Evolutionary conservation across 2,888 invertebrate genomes (phyloP).

Genomic region (Trissonchulus sp.): DNA sequence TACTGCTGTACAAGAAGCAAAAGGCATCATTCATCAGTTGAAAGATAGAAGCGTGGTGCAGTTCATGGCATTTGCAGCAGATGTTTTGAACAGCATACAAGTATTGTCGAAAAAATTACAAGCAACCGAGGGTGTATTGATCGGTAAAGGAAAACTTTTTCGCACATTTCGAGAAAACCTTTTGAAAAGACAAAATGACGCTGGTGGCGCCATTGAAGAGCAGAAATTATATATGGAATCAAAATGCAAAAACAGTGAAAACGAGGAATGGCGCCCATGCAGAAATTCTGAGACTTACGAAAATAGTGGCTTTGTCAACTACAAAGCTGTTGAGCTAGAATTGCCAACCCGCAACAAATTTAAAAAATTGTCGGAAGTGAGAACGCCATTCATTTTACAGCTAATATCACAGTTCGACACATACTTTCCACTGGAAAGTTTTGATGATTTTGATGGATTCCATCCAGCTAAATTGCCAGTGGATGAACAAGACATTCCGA

Average conservation of each 20-base stretch:
- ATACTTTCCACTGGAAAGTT: not conserved
- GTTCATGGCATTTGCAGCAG: not conserved
- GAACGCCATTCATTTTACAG: too few species aligned
- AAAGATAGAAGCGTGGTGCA: not conserved
- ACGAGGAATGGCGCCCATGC: not conserved
- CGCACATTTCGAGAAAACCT: not conserved
- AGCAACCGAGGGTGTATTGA: not conserved
- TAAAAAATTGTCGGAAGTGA: not conserved
- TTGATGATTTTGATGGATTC: not conserved
- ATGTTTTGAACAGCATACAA: not conserved
- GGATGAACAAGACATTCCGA: not conserved
- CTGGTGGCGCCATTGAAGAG: not conserved
- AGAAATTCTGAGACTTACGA: too few species aligned
- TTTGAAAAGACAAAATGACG: not conserved
- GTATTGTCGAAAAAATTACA: not conserved
- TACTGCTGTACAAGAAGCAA: not conserved
- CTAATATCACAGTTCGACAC: not conserved
- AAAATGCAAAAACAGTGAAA: too few species aligned
- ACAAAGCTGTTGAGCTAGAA: not conserved
- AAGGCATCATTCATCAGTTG: not conserved
- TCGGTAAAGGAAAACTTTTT: not conserved
- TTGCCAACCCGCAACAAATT: not conserved
- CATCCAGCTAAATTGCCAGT: not conserved
- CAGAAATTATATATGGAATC: not conserved
- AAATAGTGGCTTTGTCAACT: too few species aligned